Base-by-base conservation (phyloP, 2,888 invertebrate species). In the Eupelmus urozonus region DNA sequence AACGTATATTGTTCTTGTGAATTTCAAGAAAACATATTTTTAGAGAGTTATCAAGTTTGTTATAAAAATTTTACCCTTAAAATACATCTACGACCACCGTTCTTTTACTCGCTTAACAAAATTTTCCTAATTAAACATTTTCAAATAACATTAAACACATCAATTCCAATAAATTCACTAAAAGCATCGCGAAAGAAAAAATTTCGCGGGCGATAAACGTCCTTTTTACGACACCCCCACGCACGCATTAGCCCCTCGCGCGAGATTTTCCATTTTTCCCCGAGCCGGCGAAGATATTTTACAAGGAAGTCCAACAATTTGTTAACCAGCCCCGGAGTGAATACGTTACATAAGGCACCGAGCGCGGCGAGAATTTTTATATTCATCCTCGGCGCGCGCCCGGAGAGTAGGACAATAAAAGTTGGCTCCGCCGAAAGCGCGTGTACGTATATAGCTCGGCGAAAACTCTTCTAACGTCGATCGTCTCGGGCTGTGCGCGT, bases 401-500 rank as follows among this genome's bases (percentile, higher is more conserved):
- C 62, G n/a, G n/a, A n/a, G n/a, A n/a, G n/a, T n/a, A n/a, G 73
- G 79, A 76, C 79, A 79, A 76, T 79, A 79, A 79, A 79, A 79
- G 79, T 79, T 79, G 18, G 59, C 23, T n/a, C n/a, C n/a, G n/a
- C n/a, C n/a, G n/a, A 69, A 72, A n/a, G n/a, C n/a, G n/a, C n/a
- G n/a, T 71, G 75, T 71, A 57, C 70, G 59, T 60, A 66, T 75
- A 71, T 60, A 66, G 75, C 75, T 75, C 9, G n/a, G 70, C 13
- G 71, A 40, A 34, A 78, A 73, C 74, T 74, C 63, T 51, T 18
- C 16, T 9, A 34, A n/a, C 71, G 57, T 69, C 63, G 59, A 79
- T 76, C 70, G 73, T 71, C 27, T 79, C 55, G 59, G 42, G 69
- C 60, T 74, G 75, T 70, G n/a, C 16, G 34, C 16, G 60, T 7